Evolutionary conservation across 1,140 invertebrate species (phyloP), one percentile per base, ranked within the genome.

Genomic region (Paracyclopina nana): DNA sequence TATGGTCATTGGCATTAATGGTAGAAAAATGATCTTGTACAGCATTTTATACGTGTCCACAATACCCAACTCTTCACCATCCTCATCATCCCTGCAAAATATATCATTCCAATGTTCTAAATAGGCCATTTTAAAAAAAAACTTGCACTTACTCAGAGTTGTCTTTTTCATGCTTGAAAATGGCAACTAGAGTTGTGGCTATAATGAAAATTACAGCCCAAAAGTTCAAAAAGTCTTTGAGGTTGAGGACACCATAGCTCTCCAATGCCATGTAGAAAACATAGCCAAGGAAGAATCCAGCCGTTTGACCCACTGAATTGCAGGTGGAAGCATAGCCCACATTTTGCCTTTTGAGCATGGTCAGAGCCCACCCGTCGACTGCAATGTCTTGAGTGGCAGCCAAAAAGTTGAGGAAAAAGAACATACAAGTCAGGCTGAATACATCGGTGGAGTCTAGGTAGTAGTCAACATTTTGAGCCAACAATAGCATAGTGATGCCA

Each of bases 301-400:
- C 82, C 0, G 91, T 97, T 70, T 99, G 94, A 14, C 95, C 95
- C 8, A 97, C 88, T 59, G 82, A 84, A 61, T 99, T 99, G 63
- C 95, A 98, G 0, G 92, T 98, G 9, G 91, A 96, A 6, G 94
- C 95, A 69, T 96, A 91, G n/a, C 86, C 88, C 27, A 98, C 87
- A 70, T 98, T 98, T 48, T 65, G 61, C 73, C 78, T 70, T 73
- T 74, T 63, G 60, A 99, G 68, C 85, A 99, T 98, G 2, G 94
- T 98, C 1, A 99, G 67, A 1, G 94, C 94, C 95, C 95, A 99
- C 2, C 95, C 95, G 74, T 99, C 95, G 1, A 99, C 92, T 49
- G 91, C 92, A 62, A 99, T 97, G 66, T 99, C 95, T 70, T 99
- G 95, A 20, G 92, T 98, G 1, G 95, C 92, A 11, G 91, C 92